Base-by-base conservation (phyloP, 2,888 invertebrate genomes). In the Dynastes hyllus region DNA sequence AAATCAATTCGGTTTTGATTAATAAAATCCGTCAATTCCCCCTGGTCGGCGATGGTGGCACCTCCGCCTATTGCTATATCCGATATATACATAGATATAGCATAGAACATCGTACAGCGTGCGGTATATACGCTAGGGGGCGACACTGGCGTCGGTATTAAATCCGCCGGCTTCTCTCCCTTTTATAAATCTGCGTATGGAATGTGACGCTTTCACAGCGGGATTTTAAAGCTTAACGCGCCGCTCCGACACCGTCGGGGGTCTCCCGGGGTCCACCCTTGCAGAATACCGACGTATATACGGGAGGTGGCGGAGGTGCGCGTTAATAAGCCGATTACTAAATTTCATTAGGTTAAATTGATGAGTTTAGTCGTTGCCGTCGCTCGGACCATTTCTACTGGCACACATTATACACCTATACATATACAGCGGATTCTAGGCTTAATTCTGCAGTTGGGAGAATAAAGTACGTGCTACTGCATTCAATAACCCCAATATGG, bases 161-260 rank as follows among this genome's bases (percentile, higher is more conserved):
- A 76, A 78, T 70, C 78, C 71, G 13, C 32, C 50, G 66, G 71
- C 22, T 53, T 22, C 79, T 63, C 73, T 69, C 67, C 79, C 80
- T 81, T 45, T 45, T 82, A 82, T 83, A 83, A 83, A 83, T 83
- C 83, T 82, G 83, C 81, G 83, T 83, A 83, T 83, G 83, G 83
- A 83, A 83, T 83, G 81, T 82, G 83, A 83, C 81, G 82, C 83
- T 81, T 84, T 85, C 85, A 82, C 84, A 84, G 84, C 84, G 80
- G 84, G 84, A 84, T 84, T 84, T 84, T 80, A 76, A 78, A 82
- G 80, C 80, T 83, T 82, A 81, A 82, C 82, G 83, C 76, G 77
- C 82, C 81, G 79, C 80, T 80, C 45, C 45, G 45, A 45, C 67
- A 67, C 81, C 80, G 80, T 78, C 81, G 80, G 81, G 81, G 45